Base-by-base conservation (phyloP, 2,113 vertebrate genomes). In the Furnarius figulus region DNA sequence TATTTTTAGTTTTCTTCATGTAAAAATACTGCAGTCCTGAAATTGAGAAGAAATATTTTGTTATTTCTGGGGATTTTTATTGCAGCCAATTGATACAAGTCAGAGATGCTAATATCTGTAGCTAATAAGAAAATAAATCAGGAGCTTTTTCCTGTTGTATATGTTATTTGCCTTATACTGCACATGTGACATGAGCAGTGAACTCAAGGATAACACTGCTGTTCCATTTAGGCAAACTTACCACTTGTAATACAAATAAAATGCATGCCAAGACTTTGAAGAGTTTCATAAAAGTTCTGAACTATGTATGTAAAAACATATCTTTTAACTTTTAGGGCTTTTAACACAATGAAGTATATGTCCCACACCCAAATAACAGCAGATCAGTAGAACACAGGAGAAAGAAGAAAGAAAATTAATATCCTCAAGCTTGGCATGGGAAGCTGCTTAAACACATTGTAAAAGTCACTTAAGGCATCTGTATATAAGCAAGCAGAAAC, bases 81-180 rank as follows among this genome's bases (percentile, higher is more conserved):
- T 76, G 37, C 18, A 70, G 66, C 13, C 24, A 53, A 40, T 18
- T 76, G 46, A 35, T 80, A 31, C 1, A 14, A 91, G 4, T 44
- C 42, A 39, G 30, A 59, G 39, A 46, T 53, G 27, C 28, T 53
- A 39, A 4, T 87, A 59, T 59, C 33, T 77, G 21, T 50, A 55
- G 12, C 14, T 40, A 79, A 15, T 46, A 81, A 49, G 28, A 70
- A 90, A 80, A 73, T 39, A 33, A 79, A 46, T 47, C 4, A 2
- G 10, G 47, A 5, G 0, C 0, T 0, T 12, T 78, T 49, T 65
- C 10, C 39, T 87, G 19, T 42, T 67, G 3, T 50, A 2, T 65
- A 30, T 76, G 80, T 81, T 77, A 46, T 74, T 90, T 78, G 35
- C 23, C 23, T 74, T 81, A 11, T 35, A 24, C 17, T 85, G 14